Conservation (phyloP, 2,113 vertebrate species). For the Hippocampus mohnikei region DNA sequence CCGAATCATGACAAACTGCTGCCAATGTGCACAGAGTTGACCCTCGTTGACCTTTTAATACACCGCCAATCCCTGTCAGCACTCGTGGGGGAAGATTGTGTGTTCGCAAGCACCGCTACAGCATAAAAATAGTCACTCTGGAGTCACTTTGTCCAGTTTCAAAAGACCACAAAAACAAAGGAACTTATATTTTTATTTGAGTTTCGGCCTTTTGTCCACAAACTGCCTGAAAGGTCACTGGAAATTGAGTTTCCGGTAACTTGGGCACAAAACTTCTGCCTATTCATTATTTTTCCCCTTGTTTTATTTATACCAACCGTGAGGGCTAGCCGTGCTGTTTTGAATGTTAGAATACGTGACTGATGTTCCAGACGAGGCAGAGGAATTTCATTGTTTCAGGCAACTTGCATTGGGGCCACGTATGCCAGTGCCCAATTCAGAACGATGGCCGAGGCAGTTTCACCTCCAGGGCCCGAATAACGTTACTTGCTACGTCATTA, state of each 20-base stretch:
- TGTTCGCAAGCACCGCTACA: slow-evolving; percentile 5
- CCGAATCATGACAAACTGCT: slow-evolving; percentile 1
- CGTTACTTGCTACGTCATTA: neutral
- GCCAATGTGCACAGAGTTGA: neutral
- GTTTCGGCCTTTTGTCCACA: neutral
- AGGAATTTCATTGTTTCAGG: neutral
- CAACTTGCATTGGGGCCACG: too few species aligned
- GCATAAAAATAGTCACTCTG: neutral
- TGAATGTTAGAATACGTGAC: neutral
- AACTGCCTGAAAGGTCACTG: neutral
- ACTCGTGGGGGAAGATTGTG: slow-evolving; percentile 1
- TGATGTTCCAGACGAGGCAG: too few species aligned
- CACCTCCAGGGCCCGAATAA: neutral
- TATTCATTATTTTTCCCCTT: neutral
- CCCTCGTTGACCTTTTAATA: slow-evolving; percentile 22
- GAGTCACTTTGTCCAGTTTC: neutral
- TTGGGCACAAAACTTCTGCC: neutral
- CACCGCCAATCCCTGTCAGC: slow-evolving; percentile 10
- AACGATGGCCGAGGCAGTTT: too few species aligned
- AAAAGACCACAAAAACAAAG: neutral
- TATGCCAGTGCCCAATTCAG: too few species aligned
- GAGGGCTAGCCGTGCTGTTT: neutral
- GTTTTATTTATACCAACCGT: neutral
- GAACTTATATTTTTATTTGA: neutral
- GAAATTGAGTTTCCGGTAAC: neutral